Conservation (phyloP, 1,140 invertebrate genomes). For the Sycophila sp. region DNA sequence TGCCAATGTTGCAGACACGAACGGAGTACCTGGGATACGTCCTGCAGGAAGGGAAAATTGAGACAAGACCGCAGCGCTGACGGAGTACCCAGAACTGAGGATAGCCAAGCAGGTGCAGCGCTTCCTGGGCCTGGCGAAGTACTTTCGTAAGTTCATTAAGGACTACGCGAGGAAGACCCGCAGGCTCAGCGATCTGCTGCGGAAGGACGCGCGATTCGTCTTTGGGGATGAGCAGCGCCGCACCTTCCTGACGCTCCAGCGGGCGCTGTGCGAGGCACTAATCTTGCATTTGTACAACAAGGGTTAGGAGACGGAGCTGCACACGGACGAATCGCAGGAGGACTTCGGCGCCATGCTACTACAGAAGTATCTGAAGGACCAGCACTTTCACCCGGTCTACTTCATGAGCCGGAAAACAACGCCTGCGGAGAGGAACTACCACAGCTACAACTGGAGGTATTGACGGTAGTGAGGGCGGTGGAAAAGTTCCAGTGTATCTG, state of each 20-base stretch:
- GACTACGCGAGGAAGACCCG: not conserved
- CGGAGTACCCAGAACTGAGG: not conserved
- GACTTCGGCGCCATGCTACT: not conserved
- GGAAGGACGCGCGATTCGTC: not conserved
- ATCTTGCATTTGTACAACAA: too few species aligned
- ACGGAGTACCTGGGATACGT: too few species aligned
- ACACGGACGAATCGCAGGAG: not conserved
- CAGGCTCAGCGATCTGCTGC: not conserved
- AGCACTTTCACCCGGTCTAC: not conserved
- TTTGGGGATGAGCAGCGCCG: not conserved
- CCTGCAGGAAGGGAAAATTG: too few species aligned
- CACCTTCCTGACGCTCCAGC: not conserved
- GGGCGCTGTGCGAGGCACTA: too few species aligned
- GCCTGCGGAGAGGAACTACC: not conserved
- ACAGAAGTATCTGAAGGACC: not conserved
- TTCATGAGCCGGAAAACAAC: not conserved
- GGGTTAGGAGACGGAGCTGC: not conserved
- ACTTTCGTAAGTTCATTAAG: not conserved
- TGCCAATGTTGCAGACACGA: too few species aligned
- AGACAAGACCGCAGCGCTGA: not conserved
- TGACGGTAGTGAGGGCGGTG: not conserved
- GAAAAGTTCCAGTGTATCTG: not conserved
- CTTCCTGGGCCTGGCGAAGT: not conserved
- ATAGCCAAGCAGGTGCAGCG: constrained; percentile 3
- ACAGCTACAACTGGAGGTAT: not conserved